These are phyloP conservation scores for Lytechinus variegatus DNA, from an alignment of 35 echinoderm and acorn worm genomes.

Conservation along the genomic window DNA sequence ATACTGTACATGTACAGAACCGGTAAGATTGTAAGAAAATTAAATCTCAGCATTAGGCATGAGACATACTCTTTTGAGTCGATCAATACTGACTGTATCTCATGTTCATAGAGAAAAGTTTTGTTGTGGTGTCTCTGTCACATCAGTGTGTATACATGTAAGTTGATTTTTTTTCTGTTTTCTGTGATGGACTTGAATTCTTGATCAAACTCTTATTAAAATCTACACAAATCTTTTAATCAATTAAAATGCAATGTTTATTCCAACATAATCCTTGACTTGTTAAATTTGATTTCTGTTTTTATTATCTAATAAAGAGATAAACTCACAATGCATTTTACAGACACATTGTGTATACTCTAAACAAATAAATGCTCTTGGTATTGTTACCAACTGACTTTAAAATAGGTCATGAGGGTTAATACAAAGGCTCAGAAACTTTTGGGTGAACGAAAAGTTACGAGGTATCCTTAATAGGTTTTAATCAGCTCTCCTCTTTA, in stretches of 20 bases:
- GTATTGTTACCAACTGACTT: not conserved
- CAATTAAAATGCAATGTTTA: not conserved
- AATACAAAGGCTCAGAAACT: not conserved
- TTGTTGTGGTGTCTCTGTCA: no score
- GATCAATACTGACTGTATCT: no score
- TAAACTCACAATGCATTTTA: not conserved
- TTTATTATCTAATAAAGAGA: not conserved
- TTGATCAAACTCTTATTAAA: not conserved
- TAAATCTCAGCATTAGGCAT: no score
- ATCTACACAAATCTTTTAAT: not conserved
- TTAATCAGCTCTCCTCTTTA: conserved; percentile 5
- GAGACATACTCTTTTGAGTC: no score
- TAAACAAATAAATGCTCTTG: not conserved
- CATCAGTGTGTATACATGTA: no score
- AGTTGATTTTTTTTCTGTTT: no score
- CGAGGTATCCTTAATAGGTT: conserved; percentile 11
- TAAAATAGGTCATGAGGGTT: not conserved
- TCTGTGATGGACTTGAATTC: no score
- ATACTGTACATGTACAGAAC: no score
- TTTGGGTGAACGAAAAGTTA: not conserved
- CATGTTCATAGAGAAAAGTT: no score
- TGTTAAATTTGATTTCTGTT: not conserved
- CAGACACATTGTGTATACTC: not conserved
- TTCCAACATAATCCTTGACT: not conserved
- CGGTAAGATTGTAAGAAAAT: no score